phyloP scores from a whole-genome alignment of 1,140 invertebrate species.

The Armadillidium nasatum region DNA sequence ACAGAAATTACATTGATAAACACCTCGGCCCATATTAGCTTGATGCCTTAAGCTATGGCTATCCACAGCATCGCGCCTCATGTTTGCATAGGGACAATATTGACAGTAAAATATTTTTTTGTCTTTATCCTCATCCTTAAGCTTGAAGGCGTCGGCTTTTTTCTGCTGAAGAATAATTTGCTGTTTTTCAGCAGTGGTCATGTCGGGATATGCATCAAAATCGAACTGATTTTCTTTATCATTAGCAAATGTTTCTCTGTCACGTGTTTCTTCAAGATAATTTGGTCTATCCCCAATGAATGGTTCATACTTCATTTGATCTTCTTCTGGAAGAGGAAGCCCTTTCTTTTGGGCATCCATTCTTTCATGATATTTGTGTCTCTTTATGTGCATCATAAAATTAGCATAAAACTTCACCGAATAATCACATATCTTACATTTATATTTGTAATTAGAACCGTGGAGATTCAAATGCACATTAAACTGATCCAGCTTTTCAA shows the following conservation, averaged over 20 bases:
- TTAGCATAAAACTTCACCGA: conserved; percentile 80
- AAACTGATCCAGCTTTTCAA: conserved; percentile 79
- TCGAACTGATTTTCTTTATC: conserved; percentile 35
- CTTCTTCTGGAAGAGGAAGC: conserved; percentile 29
- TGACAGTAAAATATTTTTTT: conserved; percentile 59
- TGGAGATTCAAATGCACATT: conserved; percentile 76
- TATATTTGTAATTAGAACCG: conserved; percentile 74
- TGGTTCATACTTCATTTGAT: conserved; percentile 35
- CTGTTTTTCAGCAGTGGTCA: conserved; percentile 45
- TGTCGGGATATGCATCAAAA: conserved; percentile 47
- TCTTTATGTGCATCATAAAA: conserved; percentile 70
- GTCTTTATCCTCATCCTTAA: conserved; percentile 45
- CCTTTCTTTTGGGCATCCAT: conserved; percentile 38
- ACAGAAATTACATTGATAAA: conserved; percentile 72
- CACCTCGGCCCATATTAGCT: conserved; percentile 55
- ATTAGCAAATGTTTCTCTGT: conserved; percentile 14
- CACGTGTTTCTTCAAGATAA: conserved; percentile 14
- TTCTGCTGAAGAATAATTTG: conserved; percentile 49
- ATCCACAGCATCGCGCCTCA: conserved; percentile 65
- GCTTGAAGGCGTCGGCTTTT: conserved; percentile 46
- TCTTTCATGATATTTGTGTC: conserved; percentile 57
- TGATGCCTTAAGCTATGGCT: conserved; percentile 71
- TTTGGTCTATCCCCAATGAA: conserved; percentile 26
- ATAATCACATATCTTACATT: conserved; percentile 80
- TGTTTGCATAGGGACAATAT: conserved; percentile 70